Conservation (phyloP, 2,888 invertebrate species). For the Copidosoma aretas region DNA sequence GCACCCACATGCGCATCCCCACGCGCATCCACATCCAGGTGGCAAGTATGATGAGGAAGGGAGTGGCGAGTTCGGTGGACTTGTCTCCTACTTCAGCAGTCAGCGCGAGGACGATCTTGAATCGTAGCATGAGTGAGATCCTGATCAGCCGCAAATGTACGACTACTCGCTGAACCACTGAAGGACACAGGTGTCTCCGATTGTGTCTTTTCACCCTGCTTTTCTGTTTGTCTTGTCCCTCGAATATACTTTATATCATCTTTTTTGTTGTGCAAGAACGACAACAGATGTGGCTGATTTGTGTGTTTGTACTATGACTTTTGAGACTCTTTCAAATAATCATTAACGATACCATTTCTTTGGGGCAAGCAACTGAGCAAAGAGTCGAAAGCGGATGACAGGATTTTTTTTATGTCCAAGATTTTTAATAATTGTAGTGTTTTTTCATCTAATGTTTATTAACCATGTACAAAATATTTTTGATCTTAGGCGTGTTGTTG, state of each 20-base stretch:
- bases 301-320: too few species aligned
- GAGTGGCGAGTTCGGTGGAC: conserved; percentile 83
- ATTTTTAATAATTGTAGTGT: not conserved
- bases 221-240: conserved; percentile 10
- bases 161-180: conserved; percentile 37
- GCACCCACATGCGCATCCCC: conserved; percentile 25
- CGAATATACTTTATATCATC: not conserved
- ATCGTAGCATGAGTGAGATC: conserved; percentile 68
- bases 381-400: not conserved
- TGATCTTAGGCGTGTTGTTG: too few species aligned
- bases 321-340: too few species aligned
- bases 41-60: conserved; percentile 65
- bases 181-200: not conserved
- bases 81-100: conserved; percentile 91
- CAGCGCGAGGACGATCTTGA: conserved; percentile 88
- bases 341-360: too few species aligned
- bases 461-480: not conserved
- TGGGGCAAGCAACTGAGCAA: not conserved
- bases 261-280: not conserved
- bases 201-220: not conserved
- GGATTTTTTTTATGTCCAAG: not conserved
- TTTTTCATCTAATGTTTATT: not conserved
- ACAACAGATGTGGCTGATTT: too few species aligned
- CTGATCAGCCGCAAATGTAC: conserved; percentile 51
- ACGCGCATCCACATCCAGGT: conserved; percentile 43